phyloP scores from a whole-genome alignment of 2,888 invertebrate genomes.

The Rhamnusium bicolor region DNA sequence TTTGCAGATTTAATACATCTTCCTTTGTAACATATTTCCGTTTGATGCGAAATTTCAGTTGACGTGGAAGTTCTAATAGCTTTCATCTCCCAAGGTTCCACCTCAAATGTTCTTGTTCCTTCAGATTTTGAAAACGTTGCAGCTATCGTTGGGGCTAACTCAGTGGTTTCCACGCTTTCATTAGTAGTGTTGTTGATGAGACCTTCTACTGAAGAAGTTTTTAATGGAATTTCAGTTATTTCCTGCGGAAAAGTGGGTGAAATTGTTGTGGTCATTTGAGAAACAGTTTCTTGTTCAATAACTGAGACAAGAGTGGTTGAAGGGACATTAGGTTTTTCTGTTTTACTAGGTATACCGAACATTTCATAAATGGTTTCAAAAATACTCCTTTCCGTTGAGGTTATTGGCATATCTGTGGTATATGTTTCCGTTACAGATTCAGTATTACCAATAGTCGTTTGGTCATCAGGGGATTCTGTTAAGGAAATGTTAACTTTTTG shows the following conservation, averaged over 20 bases:
- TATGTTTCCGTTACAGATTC: slow-evolving; percentile 9
- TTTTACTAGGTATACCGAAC: slow-evolving; percentile 63
- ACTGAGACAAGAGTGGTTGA: slow-evolving; percentile 14
- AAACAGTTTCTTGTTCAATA: slow-evolving; percentile 25
- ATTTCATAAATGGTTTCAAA: slow-evolving; percentile 66
- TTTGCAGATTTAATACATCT: slow-evolving; percentile 81
- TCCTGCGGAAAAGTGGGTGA: slow-evolving; percentile 61
- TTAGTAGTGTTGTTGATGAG: slow-evolving; percentile 44
- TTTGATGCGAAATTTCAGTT: slow-evolving; percentile 88
- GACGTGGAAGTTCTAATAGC: slow-evolving; percentile 84
- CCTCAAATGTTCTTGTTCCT: slow-evolving; percentile 47
- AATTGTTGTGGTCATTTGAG: slow-evolving; percentile 32
- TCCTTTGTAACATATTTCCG: slow-evolving; percentile 90
- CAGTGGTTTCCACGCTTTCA: slow-evolving; percentile 36
- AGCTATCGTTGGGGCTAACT: slow-evolving; percentile 9
- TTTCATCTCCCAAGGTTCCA: slow-evolving; percentile 73
- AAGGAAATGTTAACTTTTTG: background rate
- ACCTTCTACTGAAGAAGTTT: slow-evolving; percentile 49
- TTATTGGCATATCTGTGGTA: slow-evolving; percentile 28
- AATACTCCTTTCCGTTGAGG: slow-evolving; percentile 58
- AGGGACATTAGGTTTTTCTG: slow-evolving; percentile 38
- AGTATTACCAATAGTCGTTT: background rate
- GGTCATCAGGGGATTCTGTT: background rate
- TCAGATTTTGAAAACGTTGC: slow-evolving; percentile 69
- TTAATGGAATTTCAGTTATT: slow-evolving; percentile 54